Base-by-base conservation (phyloP, 2,888 invertebrate species). In the Metacarcinus magister region DNA sequence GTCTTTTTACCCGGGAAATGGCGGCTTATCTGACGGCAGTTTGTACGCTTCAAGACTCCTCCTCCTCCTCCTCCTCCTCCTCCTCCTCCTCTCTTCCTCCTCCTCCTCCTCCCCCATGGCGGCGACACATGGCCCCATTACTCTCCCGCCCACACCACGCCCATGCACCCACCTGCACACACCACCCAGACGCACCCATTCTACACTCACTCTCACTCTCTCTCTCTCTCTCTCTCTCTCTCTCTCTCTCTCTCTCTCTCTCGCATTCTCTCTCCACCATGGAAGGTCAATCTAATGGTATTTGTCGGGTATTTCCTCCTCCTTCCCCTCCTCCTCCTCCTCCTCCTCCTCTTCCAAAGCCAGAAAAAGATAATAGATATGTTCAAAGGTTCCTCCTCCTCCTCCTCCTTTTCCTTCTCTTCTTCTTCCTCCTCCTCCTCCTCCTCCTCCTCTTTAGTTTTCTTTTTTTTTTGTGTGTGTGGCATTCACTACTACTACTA, bases 11-110 rank as follows among this genome's bases (percentile, higher is more conserved):
- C 87, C 60, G 82, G 94, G 87, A 94, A 82, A 94, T 94, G 94
- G 94, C n/a, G 44, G 94, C 87, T 94, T 94, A 94, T 94, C 94
- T 75, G 94, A 32, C 82, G 94, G 48, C 94, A 82, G 87, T 94
- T 94, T 82, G 94, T 82, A 28, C 82, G 82, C 94, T 94, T 94
- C 94, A 94, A 46, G 94, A 82, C 60, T 13, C 44, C 87, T 43
- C 82, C 16, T n/a, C 19, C 87, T 43, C 90, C 16, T 67, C 23
- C 32, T 43, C 87, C 82, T 75, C 32, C 60, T 54, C 89, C n/a
- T 44, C 44, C 75, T 39, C 75, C 44, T 82, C 39, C 94, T 82
- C 94, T 82, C 94, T 67, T 82, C 43, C 94, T 94, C 75, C 39
- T 43, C 60, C 93, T 67, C 93, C 75, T 67, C 75, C 92, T 92